Percentiles rank a stretch among this genome's conserved stretches.
These are phyloP conservation scores for Sebastes hopkinsi DNA, from an alignment of 2,797 vertebrate species.

Conservation along the genomic window DNA sequence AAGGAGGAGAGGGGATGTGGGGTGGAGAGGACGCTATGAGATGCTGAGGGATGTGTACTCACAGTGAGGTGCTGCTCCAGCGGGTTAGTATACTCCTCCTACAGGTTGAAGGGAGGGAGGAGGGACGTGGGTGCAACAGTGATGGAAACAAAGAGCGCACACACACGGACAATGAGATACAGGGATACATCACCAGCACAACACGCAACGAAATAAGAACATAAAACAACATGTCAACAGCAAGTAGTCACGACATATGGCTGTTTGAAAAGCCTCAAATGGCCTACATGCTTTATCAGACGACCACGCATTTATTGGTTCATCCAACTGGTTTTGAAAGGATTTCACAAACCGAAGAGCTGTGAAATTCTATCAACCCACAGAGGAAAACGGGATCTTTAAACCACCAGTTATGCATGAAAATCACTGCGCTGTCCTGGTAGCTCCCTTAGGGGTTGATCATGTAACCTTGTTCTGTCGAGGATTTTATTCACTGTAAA, in stretches of 20 bases:
- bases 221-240: conserved; percentile 28
- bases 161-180: conserved; percentile 68
- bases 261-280: not conserved
- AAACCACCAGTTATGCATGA: not conserved
- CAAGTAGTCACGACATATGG: not conserved
- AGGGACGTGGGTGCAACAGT: conserved; percentile 65
- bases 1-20: conserved; percentile 21
- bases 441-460: not conserved
- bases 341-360: not conserved
- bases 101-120: conserved; percentile 64
- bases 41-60: conserved; percentile 83
- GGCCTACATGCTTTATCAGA: not conserved
- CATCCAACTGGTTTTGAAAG: not conserved
- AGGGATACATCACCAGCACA: conserved; percentile 70
- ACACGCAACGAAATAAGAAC: conserved; percentile 58
- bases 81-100: conserved; percentile 93
- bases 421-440: not conserved
- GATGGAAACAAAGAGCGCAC: conserved; percentile 76
- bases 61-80: conserved; percentile 95
- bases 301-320: not conserved
- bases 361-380: not conserved
- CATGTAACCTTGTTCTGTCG: not conserved
- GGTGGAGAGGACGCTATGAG: conserved; percentile 40
- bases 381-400: not conserved
- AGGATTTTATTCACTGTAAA: not conserved